Evolutionary conservation across 2,797 vertebrate genomes (phyloP).

Genomic region (Sylvia borin): DNA sequence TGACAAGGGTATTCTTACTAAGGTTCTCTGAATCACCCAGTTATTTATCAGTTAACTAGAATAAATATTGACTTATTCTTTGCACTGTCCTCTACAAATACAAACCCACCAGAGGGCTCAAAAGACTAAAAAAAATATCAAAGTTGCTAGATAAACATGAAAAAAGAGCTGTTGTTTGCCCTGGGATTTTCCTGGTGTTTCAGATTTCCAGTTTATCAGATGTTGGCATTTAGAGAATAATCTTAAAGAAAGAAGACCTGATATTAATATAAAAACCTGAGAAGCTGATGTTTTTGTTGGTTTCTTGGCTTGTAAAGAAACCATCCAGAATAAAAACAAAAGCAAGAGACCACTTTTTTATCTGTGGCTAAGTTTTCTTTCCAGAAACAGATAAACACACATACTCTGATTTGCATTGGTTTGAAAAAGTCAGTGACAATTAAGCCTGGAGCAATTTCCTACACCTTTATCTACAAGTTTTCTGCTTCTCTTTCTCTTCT

Average conservation of each 20-base stretch:
- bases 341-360: background rate
- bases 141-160: conserved; percentile 34
- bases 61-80: conserved; percentile 75
- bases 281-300: background rate
- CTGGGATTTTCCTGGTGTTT: background rate
- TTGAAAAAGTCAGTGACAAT: background rate
- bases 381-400: background rate
- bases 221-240: background rate
- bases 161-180: conserved; percentile 36
- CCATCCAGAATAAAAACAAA: background rate
- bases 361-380: background rate
- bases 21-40: conserved; percentile 45
- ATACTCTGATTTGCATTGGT: background rate
- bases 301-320: background rate
- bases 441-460: background rate
- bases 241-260: background rate
- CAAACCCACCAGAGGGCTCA: conserved; percentile 22
- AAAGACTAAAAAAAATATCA: background rate
- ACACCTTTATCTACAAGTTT: background rate
- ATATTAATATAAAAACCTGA: background rate
- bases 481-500: background rate
- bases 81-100: conserved; percentile 54
- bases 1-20: conserved; percentile 49
- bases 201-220: background rate
- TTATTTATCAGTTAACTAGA: conserved; percentile 68